Evolutionary conservation across 2,888 invertebrate species (phyloP), one percentile per base, ranked within the genome.

Genomic region (Cataglyphis livida): DNA sequence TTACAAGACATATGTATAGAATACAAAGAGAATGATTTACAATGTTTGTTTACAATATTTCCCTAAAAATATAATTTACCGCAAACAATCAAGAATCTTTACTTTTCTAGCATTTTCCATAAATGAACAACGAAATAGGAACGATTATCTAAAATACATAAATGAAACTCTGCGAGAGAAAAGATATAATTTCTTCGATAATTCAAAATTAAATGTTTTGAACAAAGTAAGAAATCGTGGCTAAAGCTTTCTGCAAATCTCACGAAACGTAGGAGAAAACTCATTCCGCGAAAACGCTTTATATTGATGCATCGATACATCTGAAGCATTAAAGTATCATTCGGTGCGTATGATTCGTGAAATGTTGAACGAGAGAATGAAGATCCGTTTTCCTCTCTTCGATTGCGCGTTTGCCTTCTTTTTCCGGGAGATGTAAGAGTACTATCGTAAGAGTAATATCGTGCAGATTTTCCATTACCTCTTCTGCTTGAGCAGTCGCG

Each of bases 391-490:
- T 62, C 21, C 18, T 35, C 54, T 76, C 38, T n/a, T 25, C 54
- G n/a, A 66, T 76, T 54, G 68, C 68, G 7, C 51, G 25, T 41
- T 51, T 32, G 32, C 32, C 44, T 78, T 65, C 79, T 54, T 44
- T 81, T 54, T 64, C 35, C 61, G 51, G 66, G 54, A 65, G 41
- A 51, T 54, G 44, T 66, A 51, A 66, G 68, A 66, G 21, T 51
- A 68, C 51, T 68, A 51, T 51, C 82, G 84, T 84, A 84, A 84
- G 71, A 84, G 84, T 84, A 84, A 84, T 76, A 84, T 83, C 64
- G 76, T 62, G 61, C 82, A 71, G 84, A 84, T 83, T 83, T 84
- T 83, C 82, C 75, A 84, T 84, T 84, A 84, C 75, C 41, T 65
- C 35, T 75, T 75, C 54, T 68, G 28, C 38, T n/a, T 25, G 68